Conservation (phyloP, 2,888 invertebrate genomes). For the Abrostola triplasia region DNA sequence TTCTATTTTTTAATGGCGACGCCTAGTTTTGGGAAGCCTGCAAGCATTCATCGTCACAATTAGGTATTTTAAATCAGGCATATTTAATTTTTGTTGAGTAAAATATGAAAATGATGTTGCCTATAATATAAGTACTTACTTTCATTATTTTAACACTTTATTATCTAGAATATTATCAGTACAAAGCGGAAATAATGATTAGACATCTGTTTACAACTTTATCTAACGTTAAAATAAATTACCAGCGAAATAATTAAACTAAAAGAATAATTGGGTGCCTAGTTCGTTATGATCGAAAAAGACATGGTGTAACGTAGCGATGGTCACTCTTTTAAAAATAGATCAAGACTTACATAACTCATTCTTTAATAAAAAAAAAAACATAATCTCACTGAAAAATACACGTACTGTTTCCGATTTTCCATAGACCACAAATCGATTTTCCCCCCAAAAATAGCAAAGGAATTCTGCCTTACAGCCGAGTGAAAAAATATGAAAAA, state of each 20-base stretch:
- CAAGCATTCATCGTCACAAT: too few relatives aligned
- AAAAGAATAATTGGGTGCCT: too few relatives aligned
- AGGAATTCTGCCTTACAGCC: conserved; percentile 15
- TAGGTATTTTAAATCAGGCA: too few relatives aligned
- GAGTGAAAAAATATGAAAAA: conserved; percentile 61
- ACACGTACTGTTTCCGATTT: conserved; percentile 3
- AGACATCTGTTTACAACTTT: background rate
- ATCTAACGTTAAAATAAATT: too few relatives aligned
- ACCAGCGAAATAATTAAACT: too few relatives aligned
- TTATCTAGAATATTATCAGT: conserved; percentile 15
- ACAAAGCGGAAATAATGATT: conserved; percentile 28
- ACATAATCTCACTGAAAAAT: background rate
- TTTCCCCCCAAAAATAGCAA: conserved; percentile 73
- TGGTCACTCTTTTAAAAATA: conserved; percentile 21
- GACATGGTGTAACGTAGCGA: too few relatives aligned
- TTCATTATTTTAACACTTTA: background rate
- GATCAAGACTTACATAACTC: conserved; percentile 13
- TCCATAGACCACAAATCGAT: conserved; percentile 31
- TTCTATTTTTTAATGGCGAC: conserved; percentile 4
- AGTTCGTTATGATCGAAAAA: too few relatives aligned
- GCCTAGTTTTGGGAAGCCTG: too few relatives aligned
- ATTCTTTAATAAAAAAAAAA: background rate
- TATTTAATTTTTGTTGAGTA: background rate
- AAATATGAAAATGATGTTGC: background rate
- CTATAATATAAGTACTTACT: background rate